Base-by-base conservation (phyloP, 2,113 vertebrate genomes). In the Hippocampus comes region DNA sequence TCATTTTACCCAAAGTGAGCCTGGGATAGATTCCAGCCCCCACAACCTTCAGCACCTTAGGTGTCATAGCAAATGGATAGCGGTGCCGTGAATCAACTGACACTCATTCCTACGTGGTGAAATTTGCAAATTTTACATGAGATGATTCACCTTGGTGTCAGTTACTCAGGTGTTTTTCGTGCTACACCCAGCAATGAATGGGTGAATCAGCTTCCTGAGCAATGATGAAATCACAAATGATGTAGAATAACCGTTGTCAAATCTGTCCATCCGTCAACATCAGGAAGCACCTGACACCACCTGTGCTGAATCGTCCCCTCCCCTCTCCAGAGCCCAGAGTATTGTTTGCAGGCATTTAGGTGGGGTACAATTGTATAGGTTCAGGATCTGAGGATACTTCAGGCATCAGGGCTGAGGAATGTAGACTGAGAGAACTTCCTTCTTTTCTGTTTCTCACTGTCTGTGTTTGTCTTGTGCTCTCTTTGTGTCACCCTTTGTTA, bases 341-440 rank as follows among this genome's bases (percentile, higher is more conserved):
- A 80, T 88, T 91, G 88, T 90, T 86, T 89, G 79, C 17, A 17
- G 67, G 71, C 81, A 81, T 89, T 84, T 87, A 79, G 60, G 67
- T 34, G 9, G 71, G 21, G 84, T 81, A 70, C 82, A 81, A 86
- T 72, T 79, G 78, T 85, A 77, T 86, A 80, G 83, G 75, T 88
- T 84, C 64, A 72, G 78, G 80, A 89, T 89, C 77, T 84, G 76
- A 71, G 74, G 80, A 80, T 78, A 76, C 82, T 84, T 65, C 74
- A 87, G 81, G 80, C 84, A 76, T 85, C 72, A 65, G 67, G 67
- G 63, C 84, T 77, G 75, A 89, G 83, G 87, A 88, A 87, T 89
- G 87, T 76, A 78, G 77, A 80, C 84, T 78, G 77, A n/a, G 81
- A 85, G 82, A 84, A 86, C 88, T 88, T 90, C 89, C 86, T 86